Conservation (phyloP, 2,113 vertebrate genomes). For the Solenodon paradoxus region DNA sequence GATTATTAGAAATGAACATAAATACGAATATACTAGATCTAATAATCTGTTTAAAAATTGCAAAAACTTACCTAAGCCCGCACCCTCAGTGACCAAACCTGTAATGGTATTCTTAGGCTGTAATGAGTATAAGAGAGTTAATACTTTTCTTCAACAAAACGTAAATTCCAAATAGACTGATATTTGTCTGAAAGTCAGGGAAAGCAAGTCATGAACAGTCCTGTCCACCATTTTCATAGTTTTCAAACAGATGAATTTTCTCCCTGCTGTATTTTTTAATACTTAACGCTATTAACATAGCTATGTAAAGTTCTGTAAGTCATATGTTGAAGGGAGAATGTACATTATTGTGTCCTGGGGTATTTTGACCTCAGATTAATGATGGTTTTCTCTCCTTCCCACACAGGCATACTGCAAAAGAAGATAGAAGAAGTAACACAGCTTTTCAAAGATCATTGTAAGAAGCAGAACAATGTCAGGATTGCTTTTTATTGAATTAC, state of each 20-base stretch:
- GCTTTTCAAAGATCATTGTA: conserved; percentile 87
- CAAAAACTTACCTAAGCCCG: neutral
- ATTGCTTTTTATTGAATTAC: conserved; percentile 84
- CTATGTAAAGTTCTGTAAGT: conserved; percentile 15
- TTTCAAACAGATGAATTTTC: conserved; percentile 29
- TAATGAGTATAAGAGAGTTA: conserved; percentile 27
- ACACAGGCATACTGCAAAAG: conserved; percentile 87
- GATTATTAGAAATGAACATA: conserved; percentile 38
- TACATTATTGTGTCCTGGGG: neutral
- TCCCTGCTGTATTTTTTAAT: conserved; percentile 2
- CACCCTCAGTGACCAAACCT: neutral
- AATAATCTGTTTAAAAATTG: conserved; percentile 2
- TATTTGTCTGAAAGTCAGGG: conserved; percentile 16
- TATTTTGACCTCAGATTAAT: conserved; percentile 26
- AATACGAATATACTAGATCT: conserved; percentile 13
- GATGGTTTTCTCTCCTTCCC: neutral
- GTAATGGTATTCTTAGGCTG: neutral
- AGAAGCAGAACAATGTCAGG: conserved; percentile 90
- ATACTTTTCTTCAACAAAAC: neutral
- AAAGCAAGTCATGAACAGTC: neutral
- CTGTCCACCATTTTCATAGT: conserved; percentile 35
- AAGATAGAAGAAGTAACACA: conserved; percentile 93
- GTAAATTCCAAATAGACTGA: neutral
- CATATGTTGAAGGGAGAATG: neutral
- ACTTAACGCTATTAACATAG: conserved; percentile 15